Evolutionary conservation across 2,113 vertebrate genomes (phyloP).

Genomic region (Ancistrus triradiatus): DNA sequence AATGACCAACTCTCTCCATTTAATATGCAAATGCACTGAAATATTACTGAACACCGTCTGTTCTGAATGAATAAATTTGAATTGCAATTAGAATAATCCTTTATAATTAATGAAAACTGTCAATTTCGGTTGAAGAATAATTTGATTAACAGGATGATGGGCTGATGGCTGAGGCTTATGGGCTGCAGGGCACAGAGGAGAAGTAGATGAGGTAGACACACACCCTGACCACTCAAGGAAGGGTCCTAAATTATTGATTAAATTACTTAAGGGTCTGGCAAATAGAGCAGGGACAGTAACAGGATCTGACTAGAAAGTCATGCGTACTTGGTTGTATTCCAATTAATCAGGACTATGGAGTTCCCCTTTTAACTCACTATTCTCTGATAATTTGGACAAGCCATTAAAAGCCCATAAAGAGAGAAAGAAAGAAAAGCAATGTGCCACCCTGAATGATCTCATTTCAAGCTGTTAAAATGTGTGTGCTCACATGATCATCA

Average conservation of each 20-base stretch:
- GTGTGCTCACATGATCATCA: slow-evolving; percentile 4
- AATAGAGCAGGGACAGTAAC: slow-evolving; percentile 58
- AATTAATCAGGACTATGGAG: slow-evolving; percentile 28
- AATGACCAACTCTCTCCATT: slow-evolving; percentile 98
- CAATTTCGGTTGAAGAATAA: slow-evolving; percentile 99
- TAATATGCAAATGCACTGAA: slow-evolving; percentile 99
- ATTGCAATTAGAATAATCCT: slow-evolving; percentile 99
- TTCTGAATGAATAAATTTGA: slow-evolving; percentile 99
- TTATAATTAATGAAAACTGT: slow-evolving; percentile 99
- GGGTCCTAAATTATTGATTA: slow-evolving; percentile 84
- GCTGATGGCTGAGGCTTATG: slow-evolving; percentile 72
- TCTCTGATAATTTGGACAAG: slow-evolving; percentile 36
- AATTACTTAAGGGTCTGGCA: slow-evolving; percentile 77
- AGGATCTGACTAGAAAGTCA: slow-evolving; percentile 67
- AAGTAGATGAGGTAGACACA: not conserved
- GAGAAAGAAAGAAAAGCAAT: slow-evolving; percentile 18
- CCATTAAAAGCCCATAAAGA: slow-evolving; percentile 39
- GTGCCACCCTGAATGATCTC: slow-evolving; percentile 25
- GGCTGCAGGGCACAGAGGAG: slow-evolving; percentile 46
- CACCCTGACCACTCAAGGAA: slow-evolving; percentile 68
- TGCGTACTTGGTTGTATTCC: slow-evolving; percentile 8
- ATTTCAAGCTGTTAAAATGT: slow-evolving; percentile 11
- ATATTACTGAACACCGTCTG: slow-evolving; percentile 99
- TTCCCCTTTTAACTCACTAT: not conserved
- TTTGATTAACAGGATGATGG: slow-evolving; percentile 99